Evolutionary conservation across 2,888 invertebrate species (phyloP).

Genomic region (Agrotis exclamationis): DNA sequence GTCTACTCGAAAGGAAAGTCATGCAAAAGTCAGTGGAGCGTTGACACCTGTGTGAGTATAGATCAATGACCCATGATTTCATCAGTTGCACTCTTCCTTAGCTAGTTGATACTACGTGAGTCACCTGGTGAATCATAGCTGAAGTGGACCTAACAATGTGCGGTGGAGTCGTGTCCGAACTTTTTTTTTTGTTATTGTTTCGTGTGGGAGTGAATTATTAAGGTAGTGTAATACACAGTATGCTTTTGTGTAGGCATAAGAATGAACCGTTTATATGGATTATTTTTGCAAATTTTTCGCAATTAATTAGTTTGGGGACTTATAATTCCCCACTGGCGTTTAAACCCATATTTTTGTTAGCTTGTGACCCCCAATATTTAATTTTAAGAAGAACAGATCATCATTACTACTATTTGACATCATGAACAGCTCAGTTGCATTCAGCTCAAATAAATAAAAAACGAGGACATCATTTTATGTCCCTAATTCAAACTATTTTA

Average conservation of each 20-base stretch:
- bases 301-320: too few species aligned
- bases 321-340: too few species aligned
- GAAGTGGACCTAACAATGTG: slow-evolving; percentile 62
- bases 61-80: slow-evolving; percentile 74
- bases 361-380: background rate
- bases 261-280: too few species aligned
- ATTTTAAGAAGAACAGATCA: too few species aligned
- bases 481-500: too few species aligned
- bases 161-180: slow-evolving; percentile 13
- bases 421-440: too few species aligned
- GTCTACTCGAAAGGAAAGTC: background rate
- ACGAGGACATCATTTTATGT: too few species aligned
- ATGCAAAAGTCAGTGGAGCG: slow-evolving; percentile 34
- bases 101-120: slow-evolving; percentile 67
- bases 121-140: slow-evolving; percentile 75
- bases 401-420: too few species aligned
- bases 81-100: slow-evolving; percentile 74
- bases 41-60: slow-evolving; percentile 32
- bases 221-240: background rate
- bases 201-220: background rate
- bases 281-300: too few species aligned
- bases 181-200: background rate
- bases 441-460: too few species aligned
- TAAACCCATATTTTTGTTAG: background rate
- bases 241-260: background rate